Conservation (phyloP, 2,888 invertebrate genomes). For the Temnothorax ravouxi region DNA sequence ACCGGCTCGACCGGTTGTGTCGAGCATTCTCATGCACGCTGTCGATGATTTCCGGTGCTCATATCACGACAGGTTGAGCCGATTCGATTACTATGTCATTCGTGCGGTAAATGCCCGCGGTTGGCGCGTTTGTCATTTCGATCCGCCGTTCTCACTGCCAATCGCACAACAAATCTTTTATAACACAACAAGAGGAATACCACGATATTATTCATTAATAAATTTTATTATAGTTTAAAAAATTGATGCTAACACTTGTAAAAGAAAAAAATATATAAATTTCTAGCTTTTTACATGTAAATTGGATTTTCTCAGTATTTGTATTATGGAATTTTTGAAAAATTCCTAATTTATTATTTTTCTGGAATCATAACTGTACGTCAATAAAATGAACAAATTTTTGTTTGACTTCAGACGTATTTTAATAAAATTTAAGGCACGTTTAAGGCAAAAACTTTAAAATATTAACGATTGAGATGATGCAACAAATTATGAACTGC, state of each 20-base stretch:
- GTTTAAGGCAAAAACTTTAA: neutral
- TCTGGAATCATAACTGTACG: too few species aligned
- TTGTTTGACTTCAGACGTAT: too few species aligned
- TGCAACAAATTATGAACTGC: neutral
- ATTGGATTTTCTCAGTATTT: too few species aligned
- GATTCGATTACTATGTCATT: conserved; percentile 44
- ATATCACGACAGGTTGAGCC: conserved; percentile 27
- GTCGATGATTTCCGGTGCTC: conserved; percentile 58
- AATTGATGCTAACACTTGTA: neutral
- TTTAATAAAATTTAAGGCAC: neutral
- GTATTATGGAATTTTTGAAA: too few species aligned
- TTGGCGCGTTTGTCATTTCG: conserved; percentile 23
- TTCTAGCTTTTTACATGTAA: neutral
- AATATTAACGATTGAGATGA: neutral
- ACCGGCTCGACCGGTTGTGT: conserved; percentile 29
- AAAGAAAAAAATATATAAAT: neutral
- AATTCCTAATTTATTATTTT: too few species aligned
- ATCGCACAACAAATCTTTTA: conserved; percentile 1
- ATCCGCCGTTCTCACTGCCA: conserved; percentile 13
- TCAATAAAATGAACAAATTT: too few species aligned
- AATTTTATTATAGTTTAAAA: conserved; percentile 10
- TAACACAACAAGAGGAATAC: neutral
- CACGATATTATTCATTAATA: neutral
- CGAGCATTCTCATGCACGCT: conserved; percentile 50
- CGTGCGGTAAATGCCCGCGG: conserved; percentile 24